phyloP scores from a whole-genome alignment of 2,113 vertebrate genomes.

The Desmodus rotundus region DNA sequence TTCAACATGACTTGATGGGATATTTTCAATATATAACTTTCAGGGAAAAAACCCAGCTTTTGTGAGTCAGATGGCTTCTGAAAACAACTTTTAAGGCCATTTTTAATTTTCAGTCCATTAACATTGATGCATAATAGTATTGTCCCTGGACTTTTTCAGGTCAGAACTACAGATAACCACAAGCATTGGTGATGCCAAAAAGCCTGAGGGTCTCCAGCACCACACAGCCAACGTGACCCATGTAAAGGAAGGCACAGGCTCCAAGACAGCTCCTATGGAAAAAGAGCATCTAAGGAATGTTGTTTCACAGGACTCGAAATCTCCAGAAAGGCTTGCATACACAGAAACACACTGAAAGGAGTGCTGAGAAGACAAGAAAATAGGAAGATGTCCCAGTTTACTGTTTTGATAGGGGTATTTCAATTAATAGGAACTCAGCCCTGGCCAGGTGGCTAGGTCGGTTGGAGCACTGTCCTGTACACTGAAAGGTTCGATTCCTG shows the following conservation, averaged over 20 bases:
- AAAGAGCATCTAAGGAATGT: neutral
- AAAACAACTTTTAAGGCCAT: neutral
- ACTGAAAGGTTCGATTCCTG: too few species aligned
- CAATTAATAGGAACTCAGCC: neutral
- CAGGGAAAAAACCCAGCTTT: neutral
- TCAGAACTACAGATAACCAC: conserved; percentile 35
- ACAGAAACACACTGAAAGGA: neutral
- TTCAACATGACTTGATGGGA: neutral
- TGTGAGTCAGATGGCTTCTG: neutral
- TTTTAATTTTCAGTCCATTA: neutral
- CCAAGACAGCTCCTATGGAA: neutral
- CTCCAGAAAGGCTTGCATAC: neutral
- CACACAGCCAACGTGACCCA: neutral
- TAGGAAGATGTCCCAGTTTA: neutral
- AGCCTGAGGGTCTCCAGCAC: conserved; percentile 17
- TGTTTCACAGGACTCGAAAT: neutral
- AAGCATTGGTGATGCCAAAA: conserved; percentile 42
- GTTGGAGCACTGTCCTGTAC: too few species aligned
- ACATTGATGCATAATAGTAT: neutral
- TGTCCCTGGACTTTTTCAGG: conserved; percentile 22
- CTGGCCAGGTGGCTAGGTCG: too few species aligned
- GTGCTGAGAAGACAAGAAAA: neutral
- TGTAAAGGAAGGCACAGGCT: neutral
- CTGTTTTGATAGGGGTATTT: neutral
- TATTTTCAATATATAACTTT: neutral